phyloP scores from a whole-genome alignment of 2,797 vertebrate genomes.

The Pangasius djambal region DNA sequence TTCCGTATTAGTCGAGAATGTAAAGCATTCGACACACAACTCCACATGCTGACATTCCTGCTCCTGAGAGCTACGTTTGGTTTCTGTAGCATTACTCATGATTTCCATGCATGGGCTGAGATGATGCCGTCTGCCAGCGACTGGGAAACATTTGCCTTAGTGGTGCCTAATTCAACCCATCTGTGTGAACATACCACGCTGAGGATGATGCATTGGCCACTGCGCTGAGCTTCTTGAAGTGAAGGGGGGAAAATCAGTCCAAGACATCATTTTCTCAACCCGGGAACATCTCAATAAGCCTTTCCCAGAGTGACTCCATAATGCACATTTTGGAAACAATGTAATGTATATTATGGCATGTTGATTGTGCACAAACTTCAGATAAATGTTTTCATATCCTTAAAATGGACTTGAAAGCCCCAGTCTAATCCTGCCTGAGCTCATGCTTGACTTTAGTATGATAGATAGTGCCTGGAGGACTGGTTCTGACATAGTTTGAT shows the following conservation, averaged over 20 bases:
- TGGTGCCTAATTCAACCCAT: slow-evolving; percentile 53
- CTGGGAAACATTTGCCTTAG: slow-evolving; percentile 53
- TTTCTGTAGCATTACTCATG: slow-evolving; percentile 47
- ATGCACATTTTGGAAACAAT: slow-evolving; percentile 11
- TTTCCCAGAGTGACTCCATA: slow-evolving; percentile 16
- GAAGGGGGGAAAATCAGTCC: slow-evolving; percentile 48
- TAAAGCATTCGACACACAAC: slow-evolving; percentile 46
- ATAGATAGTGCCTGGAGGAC: slow-evolving; percentile 38
- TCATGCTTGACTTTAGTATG: slow-evolving; percentile 37
- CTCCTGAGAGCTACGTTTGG: slow-evolving; percentile 45
- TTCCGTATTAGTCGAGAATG: slow-evolving; percentile 19
- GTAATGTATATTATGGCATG: slow-evolving; percentile 30
- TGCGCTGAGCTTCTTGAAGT: slow-evolving; percentile 39
- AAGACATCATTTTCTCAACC: slow-evolving; percentile 42
- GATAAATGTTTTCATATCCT: slow-evolving; percentile 45
- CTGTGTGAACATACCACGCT: slow-evolving; percentile 52
- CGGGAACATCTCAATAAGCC: slow-evolving; percentile 48
- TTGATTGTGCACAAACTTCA: slow-evolving; percentile 36
- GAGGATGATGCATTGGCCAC: slow-evolving; percentile 51
- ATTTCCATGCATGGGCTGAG: slow-evolving; percentile 48
- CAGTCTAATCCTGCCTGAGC: slow-evolving; percentile 38
- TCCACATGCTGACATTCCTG: slow-evolving; percentile 35
- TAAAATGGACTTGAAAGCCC: slow-evolving; percentile 32
- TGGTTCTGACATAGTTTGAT: slow-evolving; percentile 40
- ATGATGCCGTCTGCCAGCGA: slow-evolving; percentile 42